Evolutionary conservation across 2,797 vertebrate species (phyloP), one percentile per base, ranked within the genome.

Genomic region (Oreochromis mossambicus): DNA sequence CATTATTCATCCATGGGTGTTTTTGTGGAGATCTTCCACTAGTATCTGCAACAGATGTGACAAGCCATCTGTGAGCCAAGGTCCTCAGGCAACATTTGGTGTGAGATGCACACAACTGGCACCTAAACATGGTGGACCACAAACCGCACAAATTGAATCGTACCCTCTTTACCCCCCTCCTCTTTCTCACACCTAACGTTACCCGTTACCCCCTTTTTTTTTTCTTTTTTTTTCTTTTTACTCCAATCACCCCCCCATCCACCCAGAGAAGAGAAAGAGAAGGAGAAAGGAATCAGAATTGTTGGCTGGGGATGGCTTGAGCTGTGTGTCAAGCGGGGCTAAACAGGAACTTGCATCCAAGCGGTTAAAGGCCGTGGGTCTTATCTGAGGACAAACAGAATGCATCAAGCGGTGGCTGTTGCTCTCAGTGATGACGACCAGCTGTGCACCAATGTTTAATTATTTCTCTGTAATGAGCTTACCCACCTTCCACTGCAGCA

Each of bases 401-500:
- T 95, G 95, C 95, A 96, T 96, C 95, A 96, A 96, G 95, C 94
- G 73, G 93, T 92, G 94, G 94, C 96, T 95, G 95, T 94, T 94
- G 95, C 95, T 95, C 94, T 91, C 94, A 86, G 90, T 93, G 94
- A 97, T 96, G 96, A 95, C 84, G 93, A 95, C 96, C 96, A 96
- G 96, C 95, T 96, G 96, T 95, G 96, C 95, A 93, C 94, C 93
- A 91, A 91, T 95, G 95, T 96, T 96, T 97, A 96, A 97, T 96
- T 96, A 96, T 96, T 96, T 96, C 92, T 92, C 92, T 94, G 95
- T 97, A 96, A 97, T 96, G 96, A 97, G 96, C 96, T 96, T 96
- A 93, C 92, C 94, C 95, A 96, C 96, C 95, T 96, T 95, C 95
- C 94, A 93, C 90, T 92, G 92, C 92, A 92, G 94, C 92, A 91